A percentile compares a stretch with the other conserved stretches of the same genome.
Conservation (phyloP, 2,113 vertebrate genomes). For the Diphyllodes magnificus region DNA sequence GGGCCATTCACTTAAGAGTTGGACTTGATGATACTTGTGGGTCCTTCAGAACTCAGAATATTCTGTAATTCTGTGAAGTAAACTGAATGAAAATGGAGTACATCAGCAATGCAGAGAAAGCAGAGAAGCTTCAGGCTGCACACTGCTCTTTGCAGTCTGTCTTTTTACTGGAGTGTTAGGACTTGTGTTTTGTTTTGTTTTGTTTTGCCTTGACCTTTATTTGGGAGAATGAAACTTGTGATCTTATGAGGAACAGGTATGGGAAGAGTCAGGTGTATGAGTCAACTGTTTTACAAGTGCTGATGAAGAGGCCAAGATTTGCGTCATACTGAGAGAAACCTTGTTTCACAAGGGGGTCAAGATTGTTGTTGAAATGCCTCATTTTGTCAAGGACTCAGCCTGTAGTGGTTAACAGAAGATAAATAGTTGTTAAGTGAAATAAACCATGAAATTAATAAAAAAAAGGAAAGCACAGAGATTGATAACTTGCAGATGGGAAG, state of each 20-base stretch:
- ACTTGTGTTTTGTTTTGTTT: background rate
- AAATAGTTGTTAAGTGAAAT: constrained; percentile 6
- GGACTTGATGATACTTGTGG: background rate
- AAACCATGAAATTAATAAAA: background rate
- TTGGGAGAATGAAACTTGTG: background rate
- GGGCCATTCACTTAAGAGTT: background rate
- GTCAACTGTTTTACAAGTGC: constrained; percentile 46
- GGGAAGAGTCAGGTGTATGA: constrained; percentile 25
- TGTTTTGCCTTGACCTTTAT: constrained; percentile 3
- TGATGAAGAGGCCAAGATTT: constrained; percentile 48
- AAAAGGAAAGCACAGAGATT: background rate
- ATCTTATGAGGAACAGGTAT: background rate
- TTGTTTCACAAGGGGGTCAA: constrained; percentile 18
- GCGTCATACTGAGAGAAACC: constrained; percentile 3
- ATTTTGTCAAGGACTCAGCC: constrained; percentile 1
- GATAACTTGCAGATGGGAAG: background rate
- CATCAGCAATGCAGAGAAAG: background rate
- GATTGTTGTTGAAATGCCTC: background rate
- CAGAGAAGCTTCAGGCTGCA: background rate
- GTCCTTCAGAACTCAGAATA: background rate
- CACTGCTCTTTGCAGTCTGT: background rate
- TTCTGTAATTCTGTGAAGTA: background rate
- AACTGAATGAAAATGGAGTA: background rate
- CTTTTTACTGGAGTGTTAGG: background rate
- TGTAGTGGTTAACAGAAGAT: background rate